Conservation (phyloP, 2,113 vertebrate species). For the Chionis minor region DNA sequence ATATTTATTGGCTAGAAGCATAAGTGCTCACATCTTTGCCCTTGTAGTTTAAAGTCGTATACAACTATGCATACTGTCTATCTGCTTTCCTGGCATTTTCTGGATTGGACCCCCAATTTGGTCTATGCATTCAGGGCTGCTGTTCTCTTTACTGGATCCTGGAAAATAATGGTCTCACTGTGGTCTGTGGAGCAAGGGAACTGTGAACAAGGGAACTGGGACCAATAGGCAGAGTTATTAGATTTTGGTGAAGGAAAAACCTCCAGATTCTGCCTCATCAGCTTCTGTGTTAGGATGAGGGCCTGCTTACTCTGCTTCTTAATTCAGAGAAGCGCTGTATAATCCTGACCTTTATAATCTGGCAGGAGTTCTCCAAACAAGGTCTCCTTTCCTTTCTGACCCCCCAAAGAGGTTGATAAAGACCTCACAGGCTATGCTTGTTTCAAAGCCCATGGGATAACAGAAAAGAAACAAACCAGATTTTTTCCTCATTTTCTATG, state of each 20-base stretch:
- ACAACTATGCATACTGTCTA: neutral
- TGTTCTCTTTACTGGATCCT: neutral
- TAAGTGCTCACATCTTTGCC: neutral
- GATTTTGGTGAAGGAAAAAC: neutral
- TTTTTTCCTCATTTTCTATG: neutral
- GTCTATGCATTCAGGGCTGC: neutral
- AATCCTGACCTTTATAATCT: neutral
- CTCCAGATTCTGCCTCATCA: neutral
- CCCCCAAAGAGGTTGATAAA: neutral
- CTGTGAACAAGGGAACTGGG: neutral
- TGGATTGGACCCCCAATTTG: neutral
- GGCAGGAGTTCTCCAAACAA: neutral
- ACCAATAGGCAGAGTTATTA: neutral
- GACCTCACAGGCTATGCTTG: neutral
- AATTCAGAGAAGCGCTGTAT: neutral
- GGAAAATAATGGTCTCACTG: neutral
- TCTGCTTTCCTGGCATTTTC: neutral
- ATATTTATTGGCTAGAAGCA: neutral
- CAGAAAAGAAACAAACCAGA: neutral
- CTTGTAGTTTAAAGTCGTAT: neutral
- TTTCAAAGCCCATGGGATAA: neutral
- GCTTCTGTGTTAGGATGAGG: neutral
- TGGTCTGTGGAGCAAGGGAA: neutral
- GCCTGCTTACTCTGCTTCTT: neutral
- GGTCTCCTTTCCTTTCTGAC: neutral